Base-by-base conservation (phyloP, 2,888 invertebrate genomes). In the Callyntrura guangdongensis region DNA sequence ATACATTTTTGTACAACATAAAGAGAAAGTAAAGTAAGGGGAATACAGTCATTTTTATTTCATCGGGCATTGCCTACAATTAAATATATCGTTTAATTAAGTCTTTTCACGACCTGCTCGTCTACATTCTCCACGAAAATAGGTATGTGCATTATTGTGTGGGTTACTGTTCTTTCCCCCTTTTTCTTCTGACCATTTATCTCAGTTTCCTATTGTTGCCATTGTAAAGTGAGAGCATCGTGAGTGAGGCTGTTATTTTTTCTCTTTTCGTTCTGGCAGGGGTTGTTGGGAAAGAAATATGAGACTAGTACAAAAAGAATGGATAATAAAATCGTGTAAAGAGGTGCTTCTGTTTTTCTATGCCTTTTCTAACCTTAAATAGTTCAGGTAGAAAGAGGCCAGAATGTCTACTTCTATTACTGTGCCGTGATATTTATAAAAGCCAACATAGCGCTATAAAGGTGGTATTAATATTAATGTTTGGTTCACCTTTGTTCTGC, bases 61-160 rank as follows among this genome's bases (percentile, higher is more conserved):
- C 56, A 72, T 25, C 69, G 49, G 27, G 22, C 45, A 74, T 86
- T 85, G 53, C 85, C 17, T 77, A 22, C 86, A 77, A 77, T 86
- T 86, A 64, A 85, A 86, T 74, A 64, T 49, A 86, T 86, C 90
- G 86, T 85, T 90, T 86, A 90, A 90, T 90, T 90, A 90, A 90
- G 74, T 82, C 82, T 5, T 36, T 81, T 86, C 86, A 81, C 56
- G 81, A 81, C 59, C 56, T 12, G 14, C 45, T 8, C n/a, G 11
- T 2, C 53, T 45, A 59, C 20, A 45, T 17, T 72, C 17, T 72
- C n/a, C 36, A 36, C 67, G 0, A 6, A 36, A 36, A 36, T 36
- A 36, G 36, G 2, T 36, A 36, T 36, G 36, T 36, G 36, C 36
- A 36, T 36, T 36, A 36, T 36, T 12, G 47, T 12, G 47, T 20